A percentile compares a stretch with the other conserved stretches of the same genome.
Conservation (phyloP, 2,888 invertebrate species). For the Escarpia spicata region DNA sequence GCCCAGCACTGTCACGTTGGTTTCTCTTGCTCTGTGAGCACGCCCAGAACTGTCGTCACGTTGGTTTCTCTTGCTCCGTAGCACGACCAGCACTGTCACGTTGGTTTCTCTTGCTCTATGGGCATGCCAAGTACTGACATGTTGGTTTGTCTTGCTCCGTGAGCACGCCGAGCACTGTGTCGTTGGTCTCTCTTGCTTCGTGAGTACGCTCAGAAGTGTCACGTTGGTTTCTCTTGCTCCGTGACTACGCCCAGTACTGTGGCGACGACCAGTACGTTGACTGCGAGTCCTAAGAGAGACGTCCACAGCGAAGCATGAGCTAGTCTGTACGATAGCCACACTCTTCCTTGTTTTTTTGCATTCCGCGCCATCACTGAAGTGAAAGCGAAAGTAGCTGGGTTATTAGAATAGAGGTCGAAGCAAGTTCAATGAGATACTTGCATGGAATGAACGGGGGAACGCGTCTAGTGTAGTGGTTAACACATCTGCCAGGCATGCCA, state of each 20-base stretch:
- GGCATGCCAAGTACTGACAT: not conserved
- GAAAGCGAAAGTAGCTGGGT: not conserved
- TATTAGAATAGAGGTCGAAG: not conserved
- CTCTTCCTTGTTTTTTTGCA: not conserved
- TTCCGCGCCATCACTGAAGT: slow-evolving; percentile 3
- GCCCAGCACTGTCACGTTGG: too few species aligned
- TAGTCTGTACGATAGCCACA: not conserved
- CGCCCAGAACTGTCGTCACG: not conserved
- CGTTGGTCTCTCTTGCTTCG: not conserved
- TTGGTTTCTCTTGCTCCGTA: not conserved
- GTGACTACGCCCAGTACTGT: not conserved
- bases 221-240: not conserved
- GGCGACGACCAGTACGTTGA: not conserved
- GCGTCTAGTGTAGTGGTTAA: too few species aligned
- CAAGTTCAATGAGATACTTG: not conserved
- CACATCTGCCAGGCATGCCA: too few species aligned
- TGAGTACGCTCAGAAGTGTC: not conserved
- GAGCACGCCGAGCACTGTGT: not conserved
- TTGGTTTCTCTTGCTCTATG: too few species aligned
- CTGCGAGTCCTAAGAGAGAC: not conserved
- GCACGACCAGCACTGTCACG: not conserved
- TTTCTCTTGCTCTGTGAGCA: too few species aligned
- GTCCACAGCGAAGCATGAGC: not conserved
- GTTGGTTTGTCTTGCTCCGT: not conserved
- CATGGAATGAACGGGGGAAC: not conserved